Evolutionary conservation across 2,113 vertebrate genomes (phyloP).

Genomic region (Podocnemis expansa): DNA sequence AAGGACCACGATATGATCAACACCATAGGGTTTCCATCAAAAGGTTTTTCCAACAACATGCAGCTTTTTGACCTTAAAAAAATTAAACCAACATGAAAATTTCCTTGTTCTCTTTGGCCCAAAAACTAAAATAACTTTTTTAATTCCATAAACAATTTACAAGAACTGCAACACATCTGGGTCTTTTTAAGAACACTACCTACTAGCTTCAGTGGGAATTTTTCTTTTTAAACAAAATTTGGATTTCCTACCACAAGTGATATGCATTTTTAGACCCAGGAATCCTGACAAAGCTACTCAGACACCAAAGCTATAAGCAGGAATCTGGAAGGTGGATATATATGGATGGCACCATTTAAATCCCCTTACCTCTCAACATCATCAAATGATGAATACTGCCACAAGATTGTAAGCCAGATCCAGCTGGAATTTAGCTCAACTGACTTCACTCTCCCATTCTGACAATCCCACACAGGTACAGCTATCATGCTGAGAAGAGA

Average conservation of each 20-base stretch:
- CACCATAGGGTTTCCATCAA: background rate
- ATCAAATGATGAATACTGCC: background rate
- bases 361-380: background rate
- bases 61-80: background rate
- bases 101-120: background rate
- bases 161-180: background rate
- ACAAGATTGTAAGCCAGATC: accelerated
- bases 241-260: background rate
- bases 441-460: background rate
- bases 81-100: background rate
- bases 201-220: background rate
- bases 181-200: background rate
- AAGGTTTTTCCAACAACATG: background rate
- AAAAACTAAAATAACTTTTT: background rate
- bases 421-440: accelerated
- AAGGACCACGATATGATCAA: background rate
- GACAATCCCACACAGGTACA: background rate
- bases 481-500: background rate
- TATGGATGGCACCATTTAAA: background rate
- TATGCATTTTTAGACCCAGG: background rate
- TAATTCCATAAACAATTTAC: background rate
- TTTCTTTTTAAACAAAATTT: background rate
- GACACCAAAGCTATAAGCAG: background rate
- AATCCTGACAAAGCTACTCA: background rate
- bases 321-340: accelerated